Conservation (phyloP, 2,888 invertebrate species). For the Halocaridina rubra region DNA sequence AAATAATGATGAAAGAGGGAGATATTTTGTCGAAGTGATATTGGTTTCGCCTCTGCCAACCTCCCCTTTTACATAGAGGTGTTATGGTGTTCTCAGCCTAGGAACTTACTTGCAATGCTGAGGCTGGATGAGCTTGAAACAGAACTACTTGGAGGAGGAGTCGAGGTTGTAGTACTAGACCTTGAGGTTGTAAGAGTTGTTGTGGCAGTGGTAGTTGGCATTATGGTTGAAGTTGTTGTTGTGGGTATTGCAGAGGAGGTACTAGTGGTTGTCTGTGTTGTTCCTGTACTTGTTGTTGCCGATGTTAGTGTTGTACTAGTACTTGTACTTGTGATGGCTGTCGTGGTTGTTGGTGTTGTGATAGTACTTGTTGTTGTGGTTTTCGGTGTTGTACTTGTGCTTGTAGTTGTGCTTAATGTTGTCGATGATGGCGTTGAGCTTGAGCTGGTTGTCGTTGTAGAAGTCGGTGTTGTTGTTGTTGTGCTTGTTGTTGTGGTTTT, state of each 20-base stretch:
- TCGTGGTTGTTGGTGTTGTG: not conserved
- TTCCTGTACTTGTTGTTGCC: not conserved
- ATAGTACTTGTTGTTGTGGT: not conserved
- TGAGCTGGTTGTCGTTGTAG: not conserved
- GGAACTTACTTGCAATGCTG: no score
- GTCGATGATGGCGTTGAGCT: not conserved
- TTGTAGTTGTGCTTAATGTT: not conserved
- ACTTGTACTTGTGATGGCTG: not conserved
- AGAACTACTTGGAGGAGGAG: no score
- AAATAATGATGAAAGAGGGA: no score
- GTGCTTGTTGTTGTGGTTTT: not conserved
- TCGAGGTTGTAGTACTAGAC: not conserved
- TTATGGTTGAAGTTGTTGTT: not conserved
- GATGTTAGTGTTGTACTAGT: not conserved
- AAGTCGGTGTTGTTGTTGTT: no score
- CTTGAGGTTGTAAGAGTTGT: not conserved
- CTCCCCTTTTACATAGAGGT: no score
- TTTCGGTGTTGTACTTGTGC: not conserved
- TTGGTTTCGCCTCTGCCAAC: no score
- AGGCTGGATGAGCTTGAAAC: no score
- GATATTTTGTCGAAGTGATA: no score
- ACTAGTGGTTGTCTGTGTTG: not conserved
- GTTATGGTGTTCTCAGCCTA: no score
- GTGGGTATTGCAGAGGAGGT: not conserved
- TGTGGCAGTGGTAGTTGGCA: not conserved